Conservation (phyloP, 2,888 invertebrate genomes). For the Brenthis hecate region DNA sequence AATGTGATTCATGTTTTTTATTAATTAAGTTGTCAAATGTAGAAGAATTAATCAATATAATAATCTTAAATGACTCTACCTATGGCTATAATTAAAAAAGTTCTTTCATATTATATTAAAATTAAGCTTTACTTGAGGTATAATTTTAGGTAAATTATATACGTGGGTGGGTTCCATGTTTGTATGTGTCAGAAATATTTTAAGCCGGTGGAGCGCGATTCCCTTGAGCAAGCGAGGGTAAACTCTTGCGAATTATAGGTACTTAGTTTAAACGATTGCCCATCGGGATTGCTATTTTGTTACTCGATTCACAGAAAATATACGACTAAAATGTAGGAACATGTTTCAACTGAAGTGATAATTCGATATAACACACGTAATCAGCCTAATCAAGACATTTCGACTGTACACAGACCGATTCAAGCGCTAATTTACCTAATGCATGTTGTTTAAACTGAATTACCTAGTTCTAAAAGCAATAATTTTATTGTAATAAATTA, state of each 20-base stretch:
- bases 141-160: slow-evolving; percentile 29
- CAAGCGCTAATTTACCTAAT: slow-evolving; percentile 75
- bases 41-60: too few species aligned
- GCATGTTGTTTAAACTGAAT: slow-evolving; percentile 68
- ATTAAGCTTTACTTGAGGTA: slow-evolving; percentile 10
- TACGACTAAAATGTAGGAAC: slow-evolving; percentile 39
- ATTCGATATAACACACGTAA: slow-evolving; percentile 62
- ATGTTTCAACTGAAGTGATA: slow-evolving; percentile 50
- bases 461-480: slow-evolving; percentile 60
- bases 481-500: slow-evolving; percentile 52
- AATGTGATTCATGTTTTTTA: too few species aligned
- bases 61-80: too few species aligned
- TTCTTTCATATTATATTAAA: neutral
- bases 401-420: slow-evolving; percentile 63
- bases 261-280: slow-evolving; percentile 77
- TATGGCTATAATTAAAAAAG: too few species aligned
- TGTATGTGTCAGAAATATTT: slow-evolving; percentile 62
- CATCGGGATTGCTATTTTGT: slow-evolving; percentile 64
- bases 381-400: slow-evolving; percentile 69
- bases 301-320: slow-evolving; percentile 56
- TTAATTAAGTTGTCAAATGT: too few species aligned
- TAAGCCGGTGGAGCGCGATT: slow-evolving; percentile 62
- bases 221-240: slow-evolving; percentile 67
- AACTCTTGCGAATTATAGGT: slow-evolving; percentile 78
- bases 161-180: slow-evolving; percentile 38